phyloP scores from a whole-genome alignment of 2,113 vertebrate genomes.

The Callospermophilus lateralis region DNA sequence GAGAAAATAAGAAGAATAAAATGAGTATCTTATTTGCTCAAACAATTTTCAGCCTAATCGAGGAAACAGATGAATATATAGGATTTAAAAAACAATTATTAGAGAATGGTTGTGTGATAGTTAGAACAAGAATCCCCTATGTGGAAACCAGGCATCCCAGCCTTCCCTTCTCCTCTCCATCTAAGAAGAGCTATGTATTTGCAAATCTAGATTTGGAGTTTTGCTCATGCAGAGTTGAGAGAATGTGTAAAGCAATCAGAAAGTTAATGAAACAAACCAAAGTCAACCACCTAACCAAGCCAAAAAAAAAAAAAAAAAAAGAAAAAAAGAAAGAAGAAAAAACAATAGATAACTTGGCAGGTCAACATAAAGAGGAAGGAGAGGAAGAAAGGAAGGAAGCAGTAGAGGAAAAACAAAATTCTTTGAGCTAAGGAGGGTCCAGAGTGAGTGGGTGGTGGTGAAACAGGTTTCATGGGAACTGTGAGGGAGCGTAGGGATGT shows the following conservation, averaged over 20 bases:
- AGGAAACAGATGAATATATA: not conserved
- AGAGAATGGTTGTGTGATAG: not conserved
- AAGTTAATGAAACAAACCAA: not conserved
- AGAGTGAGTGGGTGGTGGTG: not conserved
- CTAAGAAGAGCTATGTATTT: not conserved
- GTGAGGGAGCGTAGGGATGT: not conserved
- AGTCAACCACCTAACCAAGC: not conserved
- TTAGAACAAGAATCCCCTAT: not conserved
- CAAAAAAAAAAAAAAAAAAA: not conserved
- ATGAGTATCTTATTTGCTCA: not conserved
- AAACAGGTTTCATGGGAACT: not conserved
- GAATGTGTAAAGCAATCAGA: not conserved
- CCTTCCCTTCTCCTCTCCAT: not conserved
- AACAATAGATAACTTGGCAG: not conserved
- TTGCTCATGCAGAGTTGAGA: not conserved
- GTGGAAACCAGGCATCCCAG: not conserved
- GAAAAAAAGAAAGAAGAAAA: not conserved
- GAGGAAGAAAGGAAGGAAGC: not conserved
- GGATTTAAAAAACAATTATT: not conserved
- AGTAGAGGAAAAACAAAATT: not conserved
- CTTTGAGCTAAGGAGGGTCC: not conserved
- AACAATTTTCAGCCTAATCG: not conserved
- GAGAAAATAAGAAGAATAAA: slow-evolving; percentile 27
- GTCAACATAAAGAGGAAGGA: not conserved
- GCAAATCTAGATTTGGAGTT: not conserved